A percentile compares a stretch with the other conserved stretches of the same genome.
These are phyloP conservation scores for Bombus confusus DNA, from an alignment of 1,140 invertebrate species.

Conservation along the genomic window DNA sequence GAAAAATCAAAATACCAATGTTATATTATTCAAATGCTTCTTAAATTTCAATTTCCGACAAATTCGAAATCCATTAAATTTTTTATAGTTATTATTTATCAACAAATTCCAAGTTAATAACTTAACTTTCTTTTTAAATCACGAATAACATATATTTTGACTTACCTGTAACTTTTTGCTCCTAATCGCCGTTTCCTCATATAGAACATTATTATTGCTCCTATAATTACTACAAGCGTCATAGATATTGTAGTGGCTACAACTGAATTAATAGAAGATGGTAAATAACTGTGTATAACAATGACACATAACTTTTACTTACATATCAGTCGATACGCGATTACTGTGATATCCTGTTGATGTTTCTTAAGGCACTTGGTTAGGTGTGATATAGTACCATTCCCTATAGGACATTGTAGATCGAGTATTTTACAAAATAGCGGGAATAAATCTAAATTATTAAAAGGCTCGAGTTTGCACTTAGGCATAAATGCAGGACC, in stretches of 20 bases:
- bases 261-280: constrained; percentile 40
- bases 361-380: constrained; percentile 69
- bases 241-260: constrained; percentile 35
- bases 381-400: constrained; percentile 79
- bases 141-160: neutral
- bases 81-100: neutral
- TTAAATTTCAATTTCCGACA: neutral
- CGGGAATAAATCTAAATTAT: constrained; percentile 86
- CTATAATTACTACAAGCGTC: constrained; percentile 40
- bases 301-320: constrained; percentile 25
- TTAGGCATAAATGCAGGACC: constrained; percentile 85
- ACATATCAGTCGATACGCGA: constrained; percentile 45
- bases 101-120: neutral
- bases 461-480: constrained; percentile 83
- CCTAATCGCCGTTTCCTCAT: constrained; percentile 36
- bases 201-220: constrained; percentile 41
- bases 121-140: neutral
- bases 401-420: constrained; percentile 80
- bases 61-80: neutral
- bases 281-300: neutral
- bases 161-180: constrained; percentile 46
- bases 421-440: constrained; percentile 86
- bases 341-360: constrained; percentile 30
- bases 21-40: constrained; percentile 19
- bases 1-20: constrained; percentile 52